phyloP scores from a whole-genome alignment of 1,140 invertebrate species.

The Samia ricini region DNA sequence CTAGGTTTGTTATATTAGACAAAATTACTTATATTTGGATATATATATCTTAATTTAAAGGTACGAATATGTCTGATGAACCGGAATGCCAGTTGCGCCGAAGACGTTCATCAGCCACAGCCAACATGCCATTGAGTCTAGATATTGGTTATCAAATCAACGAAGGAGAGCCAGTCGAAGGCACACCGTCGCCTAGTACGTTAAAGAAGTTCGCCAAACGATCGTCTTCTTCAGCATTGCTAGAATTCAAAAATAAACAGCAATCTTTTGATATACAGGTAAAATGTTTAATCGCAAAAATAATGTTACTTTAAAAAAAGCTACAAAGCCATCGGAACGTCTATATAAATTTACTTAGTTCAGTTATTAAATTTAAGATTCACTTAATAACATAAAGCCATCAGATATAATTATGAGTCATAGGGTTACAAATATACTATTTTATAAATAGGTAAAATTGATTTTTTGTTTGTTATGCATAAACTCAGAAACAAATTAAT shows the following conservation, averaged over 20 bases:
- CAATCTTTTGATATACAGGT: constrained; percentile 76
- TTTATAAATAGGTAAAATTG: too few relatives aligned
- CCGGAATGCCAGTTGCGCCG: constrained; percentile 53
- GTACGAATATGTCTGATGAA: constrained; percentile 45
- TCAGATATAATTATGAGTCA: too few relatives aligned
- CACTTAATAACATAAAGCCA: too few relatives aligned
- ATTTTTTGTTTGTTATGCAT: too few relatives aligned
- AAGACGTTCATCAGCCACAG: constrained; percentile 53
- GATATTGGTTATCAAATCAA: constrained; percentile 60
- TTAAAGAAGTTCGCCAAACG: constrained; percentile 8
- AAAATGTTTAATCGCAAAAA: constrained; percentile 1
- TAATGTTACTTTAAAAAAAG: too few relatives aligned
- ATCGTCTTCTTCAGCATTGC: constrained; percentile 36
- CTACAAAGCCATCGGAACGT: too few relatives aligned
- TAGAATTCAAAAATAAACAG: constrained; percentile 74
- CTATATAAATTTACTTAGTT: too few relatives aligned
- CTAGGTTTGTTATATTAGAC: background rate
- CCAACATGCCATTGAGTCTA: constrained; percentile 56
- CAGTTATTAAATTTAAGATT: too few relatives aligned
- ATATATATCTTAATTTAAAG: background rate
- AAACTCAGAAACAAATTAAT: too few relatives aligned
- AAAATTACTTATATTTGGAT: background rate
- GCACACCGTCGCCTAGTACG: constrained; percentile 55
- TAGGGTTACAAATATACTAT: too few relatives aligned
- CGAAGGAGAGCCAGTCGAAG: constrained; percentile 54